Percentiles rank a stretch among this genome's conserved stretches.
These are phyloP conservation scores for Buphagus erythrorhynchus DNA, from an alignment of 2,797 vertebrate genomes.

Conservation along the genomic window DNA sequence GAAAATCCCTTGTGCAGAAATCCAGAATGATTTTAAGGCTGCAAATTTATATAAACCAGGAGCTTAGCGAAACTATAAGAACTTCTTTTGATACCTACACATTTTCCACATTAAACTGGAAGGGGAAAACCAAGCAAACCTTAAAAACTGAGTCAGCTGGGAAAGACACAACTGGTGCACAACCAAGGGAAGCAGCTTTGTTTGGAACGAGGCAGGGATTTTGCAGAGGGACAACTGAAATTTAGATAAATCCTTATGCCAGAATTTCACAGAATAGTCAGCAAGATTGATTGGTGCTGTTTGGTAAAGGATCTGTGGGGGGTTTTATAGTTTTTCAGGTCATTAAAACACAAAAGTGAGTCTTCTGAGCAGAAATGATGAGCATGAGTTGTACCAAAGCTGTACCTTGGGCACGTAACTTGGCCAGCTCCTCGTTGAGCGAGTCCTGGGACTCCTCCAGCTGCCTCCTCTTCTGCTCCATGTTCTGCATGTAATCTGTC, in stretches of 20 bases:
- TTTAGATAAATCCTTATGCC: not conserved
- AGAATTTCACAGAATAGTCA: not conserved
- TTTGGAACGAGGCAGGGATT: not conserved
- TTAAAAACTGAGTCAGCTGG: not conserved
- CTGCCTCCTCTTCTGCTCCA: constrained; percentile 92
- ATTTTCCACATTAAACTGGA: not conserved
- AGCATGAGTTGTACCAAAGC: accelerated
- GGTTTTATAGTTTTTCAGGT: not conserved
- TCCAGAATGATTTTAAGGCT: not conserved
- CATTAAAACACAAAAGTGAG: not conserved
- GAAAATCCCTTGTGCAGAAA: not conserved
- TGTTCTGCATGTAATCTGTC: constrained; percentile 90
- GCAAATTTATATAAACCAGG: not conserved
- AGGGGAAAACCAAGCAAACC: not conserved
- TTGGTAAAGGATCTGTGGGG: accelerated
- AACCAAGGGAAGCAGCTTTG: not conserved
- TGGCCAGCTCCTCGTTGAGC: constrained; percentile 90
- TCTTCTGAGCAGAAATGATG: accelerated
- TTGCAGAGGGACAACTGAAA: not conserved
- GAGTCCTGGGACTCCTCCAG: constrained; percentile 92
- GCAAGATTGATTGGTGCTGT: not conserved
- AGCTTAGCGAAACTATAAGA: not conserved
- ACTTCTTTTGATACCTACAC: not conserved
- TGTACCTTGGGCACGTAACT: constrained; percentile 89
- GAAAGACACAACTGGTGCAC: not conserved